A percentile compares a stretch with the other conserved stretches of the same genome.
These are phyloP conservation scores for Drosophila lacertosa DNA, from an alignment of 1,140 invertebrate species.

Conservation along the genomic window DNA sequence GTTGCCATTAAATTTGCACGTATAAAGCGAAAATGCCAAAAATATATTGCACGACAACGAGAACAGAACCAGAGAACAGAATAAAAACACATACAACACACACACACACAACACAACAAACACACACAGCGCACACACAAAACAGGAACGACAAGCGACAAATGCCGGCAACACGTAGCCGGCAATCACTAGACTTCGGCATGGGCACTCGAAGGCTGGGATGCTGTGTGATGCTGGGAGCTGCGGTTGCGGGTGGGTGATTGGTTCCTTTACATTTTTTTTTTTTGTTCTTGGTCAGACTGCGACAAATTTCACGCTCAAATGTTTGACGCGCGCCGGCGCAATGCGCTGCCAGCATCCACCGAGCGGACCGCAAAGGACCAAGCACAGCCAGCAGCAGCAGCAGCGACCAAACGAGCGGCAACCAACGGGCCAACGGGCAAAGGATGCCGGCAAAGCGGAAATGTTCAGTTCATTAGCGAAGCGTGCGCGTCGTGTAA, in stretches of 20 bases:
- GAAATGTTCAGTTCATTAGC: slow-evolving; percentile 83
- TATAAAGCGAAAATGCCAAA: slow-evolving; percentile 80
- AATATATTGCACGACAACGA: slow-evolving; percentile 77
- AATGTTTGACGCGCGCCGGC: slow-evolving; percentile 77
- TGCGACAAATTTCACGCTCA: slow-evolving; percentile 78
- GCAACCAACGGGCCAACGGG: slow-evolving; percentile 4
- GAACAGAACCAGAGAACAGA: slow-evolving; percentile 34
- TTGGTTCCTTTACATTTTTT: slow-evolving; percentile 36
- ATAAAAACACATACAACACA: slow-evolving; percentile 30
- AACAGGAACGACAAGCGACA: slow-evolving; percentile 55
- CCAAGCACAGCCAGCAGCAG: slow-evolving; percentile 11
- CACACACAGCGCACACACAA: slow-evolving; percentile 22
- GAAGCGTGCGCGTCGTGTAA: slow-evolving; percentile 78
- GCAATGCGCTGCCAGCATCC: slow-evolving; percentile 59
- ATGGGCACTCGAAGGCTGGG: slow-evolving; percentile 1
- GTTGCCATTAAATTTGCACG: slow-evolving; percentile 80
- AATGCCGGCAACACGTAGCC: slow-evolving; percentile 77
- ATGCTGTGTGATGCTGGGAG: slow-evolving; percentile 12
- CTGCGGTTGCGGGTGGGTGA: slow-evolving; percentile 34
- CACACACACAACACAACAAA: slow-evolving; percentile 16
- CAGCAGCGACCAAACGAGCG: neutral
- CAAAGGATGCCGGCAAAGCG: slow-evolving; percentile 79
- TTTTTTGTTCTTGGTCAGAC: slow-evolving; percentile 31
- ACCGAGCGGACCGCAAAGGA: slow-evolving; percentile 33
- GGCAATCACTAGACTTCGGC: slow-evolving; percentile 56